Evolutionary conservation across 2,797 vertebrate genomes (phyloP), one percentile per base, ranked within the genome.

Genomic region (Arremon brunneinucha): DNA sequence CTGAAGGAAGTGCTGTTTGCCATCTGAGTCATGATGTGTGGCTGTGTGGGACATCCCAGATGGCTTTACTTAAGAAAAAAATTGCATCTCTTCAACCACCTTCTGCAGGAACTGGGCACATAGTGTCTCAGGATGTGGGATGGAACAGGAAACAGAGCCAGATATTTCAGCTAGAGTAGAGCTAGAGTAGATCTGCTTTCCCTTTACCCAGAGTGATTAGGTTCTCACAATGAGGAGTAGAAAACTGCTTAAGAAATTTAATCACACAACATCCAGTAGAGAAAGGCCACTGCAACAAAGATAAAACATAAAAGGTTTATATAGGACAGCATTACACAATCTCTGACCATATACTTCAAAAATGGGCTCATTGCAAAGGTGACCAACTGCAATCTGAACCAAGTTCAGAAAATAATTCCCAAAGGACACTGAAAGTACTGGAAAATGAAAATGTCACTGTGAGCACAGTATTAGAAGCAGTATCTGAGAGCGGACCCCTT

Each of bases 91-190:
- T 74, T 83, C n/a, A 41, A 23, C 47, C 16, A 62, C 50, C 44
- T 87, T 64, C 64, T 35, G 69, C 68, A 74, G 34, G 64, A 91
- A 24, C 4, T n/a, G 27, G 27, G 44, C 16, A 68, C 26, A 27
- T 8, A 3, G 0, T 27, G 32, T 59, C 21, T 35, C 30, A 21
- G 24, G 32, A 32, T 2, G 5, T 2, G 1, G 32, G 44, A 56
- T 24, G 17, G 32, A 70, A 30, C 39, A 49, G 83, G 57, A 80
- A 26, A 28, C 22, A 39, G 23, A 67, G 80, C 4, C 5, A 6
- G n/a, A 74, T 32, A 26, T 59, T 80, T 74, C 52, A 46, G 28
- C 14, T 23, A n/a, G 34, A 68, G 60, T 32, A 85, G 81, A 67
- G 19, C 28, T 46, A 26, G 26, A 50, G 8, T 2, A 55, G 28